A percentile compares a stretch with the other conserved stretches of the same genome.
phyloP scores from a whole-genome alignment of 2,797 vertebrate genomes.

The Alectoris magna region DNA sequence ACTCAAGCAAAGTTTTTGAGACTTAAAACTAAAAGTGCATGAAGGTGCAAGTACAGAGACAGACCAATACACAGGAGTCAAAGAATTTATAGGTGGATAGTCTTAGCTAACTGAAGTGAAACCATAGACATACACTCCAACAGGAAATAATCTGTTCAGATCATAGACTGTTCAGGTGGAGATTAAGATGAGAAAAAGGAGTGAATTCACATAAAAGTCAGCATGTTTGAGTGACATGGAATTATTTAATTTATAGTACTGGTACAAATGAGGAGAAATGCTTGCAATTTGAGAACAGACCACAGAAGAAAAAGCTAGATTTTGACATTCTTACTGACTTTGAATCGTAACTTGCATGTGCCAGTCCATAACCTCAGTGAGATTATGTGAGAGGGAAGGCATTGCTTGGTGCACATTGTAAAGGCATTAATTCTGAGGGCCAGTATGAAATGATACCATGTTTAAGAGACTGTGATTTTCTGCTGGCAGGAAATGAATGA shows the following conservation, averaged over 20 bases:
- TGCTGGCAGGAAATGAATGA: conserved; percentile 36
- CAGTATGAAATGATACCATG: neutral
- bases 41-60: neutral
- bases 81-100: neutral
- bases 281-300: neutral
- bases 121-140: neutral
- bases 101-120: neutral
- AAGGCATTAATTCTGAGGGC: neutral
- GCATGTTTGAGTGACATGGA: neutral
- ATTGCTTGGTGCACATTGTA: neutral
- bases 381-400: neutral
- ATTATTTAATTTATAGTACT: neutral
- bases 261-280: neutral
- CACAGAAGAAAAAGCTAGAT: neutral
- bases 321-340: neutral
- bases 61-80: neutral
- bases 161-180: neutral
- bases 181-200: neutral
- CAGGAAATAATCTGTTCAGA: neutral
- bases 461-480: conserved; percentile 24
- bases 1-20: neutral
- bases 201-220: neutral
- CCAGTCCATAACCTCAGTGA: neutral
- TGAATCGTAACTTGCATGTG: neutral
- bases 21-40: neutral